Evolutionary conservation across 2,797 vertebrate species (phyloP), one percentile per base, ranked within the genome.

Genomic region (Chaetophractus vellerosus): DNA sequence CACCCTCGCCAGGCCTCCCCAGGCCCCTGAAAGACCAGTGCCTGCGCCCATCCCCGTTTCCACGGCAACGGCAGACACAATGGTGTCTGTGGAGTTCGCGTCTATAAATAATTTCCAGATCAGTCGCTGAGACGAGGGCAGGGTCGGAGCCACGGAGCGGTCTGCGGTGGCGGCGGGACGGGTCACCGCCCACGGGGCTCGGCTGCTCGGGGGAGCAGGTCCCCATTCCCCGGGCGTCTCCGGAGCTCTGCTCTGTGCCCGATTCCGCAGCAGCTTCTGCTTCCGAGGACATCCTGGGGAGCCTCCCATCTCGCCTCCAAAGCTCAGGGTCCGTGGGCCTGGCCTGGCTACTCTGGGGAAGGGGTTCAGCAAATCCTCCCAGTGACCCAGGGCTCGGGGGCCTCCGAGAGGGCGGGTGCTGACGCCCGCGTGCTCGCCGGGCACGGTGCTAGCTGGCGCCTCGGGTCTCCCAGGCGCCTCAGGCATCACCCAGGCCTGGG

Each of bases 61-160:
- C 98, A 97, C 91, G 94, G 98, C 97, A 98, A 98, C 97, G 28
- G 74, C 90, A 98, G 97, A 94, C 97, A 97, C 97, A 96, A 86
- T 94, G 95, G 97, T 92, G 97, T 97, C 97, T 91, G 97, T 91
- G 0, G 95, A 97, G 93, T 97, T 97, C 0, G 6, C 94, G 89
- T 97, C 98, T 98, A 98, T 98, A 98, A 98, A 98, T 98, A 98
- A 95, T 88, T 95, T 96, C 66, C 23, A 95, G 98, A 96, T 98
- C 96, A 96, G 93, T 90, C 86, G 66, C 93, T 97, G 96, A 24
- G 85, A 94, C 96, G 96, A 95, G 97, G 97, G 96, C 6, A 48
- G 89, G 68, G 96, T 97, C 89, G 96, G 94, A 96, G 96, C 26
- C 8, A 38, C 80, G 33, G 85, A 69, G 71, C 8, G 61, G 90